These are phyloP conservation scores for Liparis tanakae DNA, from an alignment of 2,797 vertebrate species.

Conservation along the genomic window DNA sequence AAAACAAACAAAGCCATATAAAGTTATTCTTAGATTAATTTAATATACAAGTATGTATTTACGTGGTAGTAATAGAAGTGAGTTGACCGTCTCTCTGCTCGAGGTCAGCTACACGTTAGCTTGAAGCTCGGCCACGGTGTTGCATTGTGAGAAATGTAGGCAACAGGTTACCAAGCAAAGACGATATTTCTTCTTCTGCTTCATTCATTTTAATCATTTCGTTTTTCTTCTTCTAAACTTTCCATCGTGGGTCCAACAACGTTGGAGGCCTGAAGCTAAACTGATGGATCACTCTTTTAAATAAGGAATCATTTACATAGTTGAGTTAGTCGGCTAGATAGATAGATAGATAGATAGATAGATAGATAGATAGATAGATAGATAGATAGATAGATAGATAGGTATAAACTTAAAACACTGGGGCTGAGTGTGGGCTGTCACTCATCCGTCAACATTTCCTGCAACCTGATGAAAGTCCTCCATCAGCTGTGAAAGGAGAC, in stretches of 20 bases:
- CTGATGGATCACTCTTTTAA: not conserved
- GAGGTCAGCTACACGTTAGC: not conserved
- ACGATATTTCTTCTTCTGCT: not conserved
- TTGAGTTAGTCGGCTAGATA: not conserved
- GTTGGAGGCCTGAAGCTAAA: not conserved
- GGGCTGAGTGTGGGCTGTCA: conserved; percentile 26
- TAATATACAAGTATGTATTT: not conserved
- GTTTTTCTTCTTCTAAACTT: not conserved
- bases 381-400: not conserved
- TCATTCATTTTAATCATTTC: not conserved
- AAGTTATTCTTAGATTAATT: not conserved
- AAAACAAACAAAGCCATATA: not conserved
- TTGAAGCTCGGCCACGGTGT: not conserved
- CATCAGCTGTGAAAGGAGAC: conserved; percentile 42
- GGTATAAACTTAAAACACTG: not conserved
- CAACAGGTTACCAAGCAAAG: not conserved
- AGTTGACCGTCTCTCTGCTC: not conserved
- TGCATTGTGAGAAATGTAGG: not conserved
- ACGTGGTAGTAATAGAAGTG: not conserved
- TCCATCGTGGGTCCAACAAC: not conserved
- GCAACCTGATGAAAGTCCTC: conserved; percentile 22
- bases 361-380: not conserved
- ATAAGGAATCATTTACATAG: not conserved
- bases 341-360: not conserved
- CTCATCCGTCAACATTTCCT: conserved; percentile 43